These are phyloP conservation scores for Ips typographus DNA, from an alignment of 1,140 invertebrate species.

Conservation along the genomic window DNA sequence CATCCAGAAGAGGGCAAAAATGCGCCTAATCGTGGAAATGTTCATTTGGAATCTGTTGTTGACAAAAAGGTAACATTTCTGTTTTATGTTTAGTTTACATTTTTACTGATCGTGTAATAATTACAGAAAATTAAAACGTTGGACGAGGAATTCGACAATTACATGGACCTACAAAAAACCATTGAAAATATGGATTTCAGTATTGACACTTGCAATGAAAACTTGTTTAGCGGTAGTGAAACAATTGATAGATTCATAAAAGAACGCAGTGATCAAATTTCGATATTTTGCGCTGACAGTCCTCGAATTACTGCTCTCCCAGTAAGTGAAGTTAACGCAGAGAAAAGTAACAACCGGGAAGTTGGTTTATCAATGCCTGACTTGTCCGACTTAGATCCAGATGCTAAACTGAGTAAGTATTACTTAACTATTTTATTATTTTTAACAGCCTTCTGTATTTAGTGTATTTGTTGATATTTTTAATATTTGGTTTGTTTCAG, in stretches of 20 bases:
- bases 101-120: background rate
- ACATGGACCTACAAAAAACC: constrained; percentile 33
- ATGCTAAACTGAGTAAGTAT: constrained; percentile 25
- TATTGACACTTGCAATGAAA: constrained; percentile 29
- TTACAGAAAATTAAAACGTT: constrained; percentile 12
- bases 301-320: constrained; percentile 1
- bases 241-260: constrained; percentile 34
- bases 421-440: background rate
- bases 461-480: too few species aligned
- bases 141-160: constrained; percentile 26
- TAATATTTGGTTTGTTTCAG: too few species aligned
- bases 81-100: background rate
- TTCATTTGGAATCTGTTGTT: background rate
- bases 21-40: background rate
- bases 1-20: constrained; percentile 10
- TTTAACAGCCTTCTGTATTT: background rate
- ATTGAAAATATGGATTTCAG: constrained; percentile 40
- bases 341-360: constrained; percentile 30
- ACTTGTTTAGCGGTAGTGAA: constrained; percentile 31
- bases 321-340: background rate
- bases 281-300: constrained; percentile 18
- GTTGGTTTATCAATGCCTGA: constrained; percentile 50
- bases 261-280: constrained; percentile 34
- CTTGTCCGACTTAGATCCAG: constrained; percentile 36
- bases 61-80: background rate